Base-by-base conservation (phyloP, 2,113 vertebrate genomes). In the Chitala chitala region DNA sequence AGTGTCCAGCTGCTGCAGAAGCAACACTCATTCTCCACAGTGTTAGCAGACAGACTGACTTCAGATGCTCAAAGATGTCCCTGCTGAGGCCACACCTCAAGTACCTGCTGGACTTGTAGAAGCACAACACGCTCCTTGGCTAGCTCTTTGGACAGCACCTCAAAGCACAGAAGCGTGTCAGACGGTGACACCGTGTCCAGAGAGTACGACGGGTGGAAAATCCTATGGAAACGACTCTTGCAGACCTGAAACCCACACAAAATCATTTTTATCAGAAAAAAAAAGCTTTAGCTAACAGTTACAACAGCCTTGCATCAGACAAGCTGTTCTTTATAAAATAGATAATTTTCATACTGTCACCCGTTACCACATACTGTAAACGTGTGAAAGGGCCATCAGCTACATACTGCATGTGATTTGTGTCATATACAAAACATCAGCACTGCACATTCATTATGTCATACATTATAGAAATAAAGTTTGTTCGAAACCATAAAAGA, bases 91-190 rank as follows among this genome's bases (percentile, higher is more conserved):
- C 8, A 17, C 6, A 29, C 29, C 13, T 6, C 2, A 51, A 8
- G 1, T 78, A 99, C 97, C 94, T 99, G 97, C 38, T 98, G 94
- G 70, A 99, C 94, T 80, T 92, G 89, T 64, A 99, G 85, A 72
- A 96, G 83, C 17, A 98, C 85, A 58, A 99, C 94, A 1, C 88
- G 90, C 80, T 98, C 97, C 84, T 99, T 98, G 82, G 94, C 92
- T 80, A 98, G 83, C 72, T 98, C 96, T 86, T 94, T 91, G 44
- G 96, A 94, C 4, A 96, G 86, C 77, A 98, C 89, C 88, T 99
- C 96, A 1, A 99, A 99, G 86, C 97, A 99, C 82, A 98, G 93
- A 68, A 99, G 87, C 80, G 88, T 87, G 73, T 98, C 95, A 0
- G 92, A 88, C 1, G 96, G 87, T 0, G 94, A 93, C 73, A 98